These are phyloP conservation scores for Mastomys coucha DNA, from an alignment of 2,113 vertebrate species.

Conservation along the genomic window DNA sequence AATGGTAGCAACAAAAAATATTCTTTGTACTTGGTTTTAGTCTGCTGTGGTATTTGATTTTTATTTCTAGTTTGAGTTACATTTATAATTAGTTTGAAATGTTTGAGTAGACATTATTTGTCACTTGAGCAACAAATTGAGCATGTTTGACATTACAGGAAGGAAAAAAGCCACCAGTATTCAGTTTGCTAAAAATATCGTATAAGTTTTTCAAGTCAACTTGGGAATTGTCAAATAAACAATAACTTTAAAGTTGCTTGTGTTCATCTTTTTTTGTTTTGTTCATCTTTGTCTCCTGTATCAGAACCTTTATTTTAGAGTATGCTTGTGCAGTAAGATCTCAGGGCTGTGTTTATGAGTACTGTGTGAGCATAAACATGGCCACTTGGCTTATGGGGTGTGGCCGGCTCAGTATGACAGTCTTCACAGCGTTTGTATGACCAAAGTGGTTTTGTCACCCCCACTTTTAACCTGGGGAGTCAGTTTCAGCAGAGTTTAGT, in stretches of 20 bases:
- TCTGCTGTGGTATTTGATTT: constrained; percentile 35
- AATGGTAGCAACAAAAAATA: background rate
- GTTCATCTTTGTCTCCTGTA: background rate
- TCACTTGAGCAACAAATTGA: constrained; percentile 38
- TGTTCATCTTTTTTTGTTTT: constrained; percentile 60
- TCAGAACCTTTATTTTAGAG: constrained; percentile 26
- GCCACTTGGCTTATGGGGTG: background rate
- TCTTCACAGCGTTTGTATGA: background rate
- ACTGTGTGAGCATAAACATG: background rate
- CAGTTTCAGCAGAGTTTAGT: constrained; percentile 24
- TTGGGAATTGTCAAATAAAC: constrained; percentile 71
- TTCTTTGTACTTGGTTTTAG: constrained; percentile 58
- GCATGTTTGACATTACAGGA: constrained; percentile 47
- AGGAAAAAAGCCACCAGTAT: constrained; percentile 12
- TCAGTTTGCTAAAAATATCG: constrained; percentile 24
- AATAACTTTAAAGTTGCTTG: constrained; percentile 54
- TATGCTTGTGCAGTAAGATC: background rate
- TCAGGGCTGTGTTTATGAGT: background rate
- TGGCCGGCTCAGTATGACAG: background rate
- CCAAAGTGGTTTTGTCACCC: background rate
- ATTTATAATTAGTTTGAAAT: constrained; percentile 60
- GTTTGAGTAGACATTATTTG: constrained; percentile 32
- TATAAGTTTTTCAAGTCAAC: constrained; percentile 49
- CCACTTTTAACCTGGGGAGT: background rate
- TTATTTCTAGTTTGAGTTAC: constrained; percentile 28